A percentile compares a stretch with the other conserved stretches of the same genome.
phyloP scores from a whole-genome alignment of 2,113 vertebrate genomes.

The Elaphurus davidianus region DNA sequence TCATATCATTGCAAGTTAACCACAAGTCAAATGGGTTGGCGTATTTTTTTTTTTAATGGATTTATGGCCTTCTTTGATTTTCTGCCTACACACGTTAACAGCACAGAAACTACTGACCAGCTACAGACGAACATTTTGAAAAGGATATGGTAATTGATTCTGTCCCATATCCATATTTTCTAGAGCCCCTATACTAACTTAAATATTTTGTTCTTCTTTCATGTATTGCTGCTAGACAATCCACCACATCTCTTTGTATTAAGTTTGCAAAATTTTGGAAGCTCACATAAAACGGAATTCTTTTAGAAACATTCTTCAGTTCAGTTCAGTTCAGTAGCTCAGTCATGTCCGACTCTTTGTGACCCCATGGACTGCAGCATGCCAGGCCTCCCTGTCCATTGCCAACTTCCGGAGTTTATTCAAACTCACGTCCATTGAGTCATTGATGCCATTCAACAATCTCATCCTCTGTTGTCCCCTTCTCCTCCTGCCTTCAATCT shows the following conservation, averaged over 20 bases:
- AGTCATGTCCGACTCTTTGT: neutral
- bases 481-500: neutral
- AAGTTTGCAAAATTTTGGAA: neutral
- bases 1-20: neutral
- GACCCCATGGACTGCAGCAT: accelerated
- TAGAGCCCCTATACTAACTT: neutral
- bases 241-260: neutral
- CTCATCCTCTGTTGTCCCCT: neutral
- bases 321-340: neutral
- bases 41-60: neutral
- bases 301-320: neutral
- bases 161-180: neutral
- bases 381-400: neutral
- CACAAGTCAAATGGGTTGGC: neutral
- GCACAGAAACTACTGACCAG: neutral
- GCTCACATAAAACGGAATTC: neutral
- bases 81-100: neutral
- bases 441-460: neutral
- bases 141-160: neutral
- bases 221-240: neutral
- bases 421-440: neutral
- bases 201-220: neutral
- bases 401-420: neutral
- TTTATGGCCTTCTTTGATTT: neutral
- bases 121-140: conserved; percentile 24